Conservation (phyloP, 2,797 vertebrate species). For the Galagoides demidoff region DNA sequence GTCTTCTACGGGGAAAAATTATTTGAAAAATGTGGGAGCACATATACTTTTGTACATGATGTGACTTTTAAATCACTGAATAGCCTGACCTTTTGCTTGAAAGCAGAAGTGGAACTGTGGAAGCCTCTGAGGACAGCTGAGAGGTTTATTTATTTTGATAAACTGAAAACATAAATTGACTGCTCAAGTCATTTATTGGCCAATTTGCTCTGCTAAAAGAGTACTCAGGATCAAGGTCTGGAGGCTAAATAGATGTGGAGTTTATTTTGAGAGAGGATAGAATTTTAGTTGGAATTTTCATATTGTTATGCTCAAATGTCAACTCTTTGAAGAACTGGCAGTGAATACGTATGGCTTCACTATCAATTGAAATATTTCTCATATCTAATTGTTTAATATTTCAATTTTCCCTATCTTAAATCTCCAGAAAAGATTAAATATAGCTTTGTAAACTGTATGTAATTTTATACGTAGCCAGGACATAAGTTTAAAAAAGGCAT, state of each 20-base stretch:
- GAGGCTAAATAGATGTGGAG: background rate
- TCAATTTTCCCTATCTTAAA: background rate
- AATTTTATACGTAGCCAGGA: background rate
- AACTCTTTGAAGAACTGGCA: constrained; percentile 42
- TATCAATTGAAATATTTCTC: constrained; percentile 18
- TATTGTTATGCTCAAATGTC: background rate
- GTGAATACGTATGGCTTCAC: background rate
- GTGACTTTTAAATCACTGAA: background rate
- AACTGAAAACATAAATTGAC: background rate
- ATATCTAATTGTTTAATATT: background rate
- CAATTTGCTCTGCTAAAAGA: background rate
- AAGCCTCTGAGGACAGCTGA: background rate
- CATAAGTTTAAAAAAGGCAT: background rate
- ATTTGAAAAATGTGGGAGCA: background rate
- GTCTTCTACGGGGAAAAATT: background rate
- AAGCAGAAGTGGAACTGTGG: constrained; percentile 4
- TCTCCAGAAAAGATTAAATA: background rate
- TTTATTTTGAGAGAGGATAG: constrained; percentile 64
- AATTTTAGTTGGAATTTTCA: constrained; percentile 51
- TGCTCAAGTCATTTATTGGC: background rate
- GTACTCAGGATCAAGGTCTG: background rate
- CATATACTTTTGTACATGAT: background rate
- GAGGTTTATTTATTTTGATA: constrained; percentile 48
- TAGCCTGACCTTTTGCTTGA: background rate
- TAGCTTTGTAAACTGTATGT: background rate